Base-by-base conservation (phyloP, 2,797 vertebrate genomes). In the Chelon labrosus region DNA sequence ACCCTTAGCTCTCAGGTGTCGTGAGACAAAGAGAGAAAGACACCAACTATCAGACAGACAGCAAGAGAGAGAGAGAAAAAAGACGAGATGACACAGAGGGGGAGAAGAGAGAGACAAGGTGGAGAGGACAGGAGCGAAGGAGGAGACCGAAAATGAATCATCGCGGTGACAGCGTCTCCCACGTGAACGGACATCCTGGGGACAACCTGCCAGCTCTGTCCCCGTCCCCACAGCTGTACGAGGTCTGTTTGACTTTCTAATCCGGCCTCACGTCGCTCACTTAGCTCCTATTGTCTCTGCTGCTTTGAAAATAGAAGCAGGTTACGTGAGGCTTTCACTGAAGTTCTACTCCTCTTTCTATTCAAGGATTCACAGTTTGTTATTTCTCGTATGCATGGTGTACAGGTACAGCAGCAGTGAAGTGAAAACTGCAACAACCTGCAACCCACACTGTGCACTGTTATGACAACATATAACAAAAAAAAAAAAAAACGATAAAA, bases 1-100 rank as follows among this genome's bases (percentile, higher is more conserved):
- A 66, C 44, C 56, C 59, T 63, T 69, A 60, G 61, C 42, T 66
- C 37, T 63, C 50, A 63, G 47, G 64, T 68, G 72, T 75, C 42
- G 37, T 42, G 73, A 63, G 51, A 70, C 19, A 50, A 35, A 46
- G 31, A 62, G 10, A 68, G 22, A 52, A 50, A 61, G 51, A 65
- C 17, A 37, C 25, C 42, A 14, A 41, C 20, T 6, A 25, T 57
- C 42, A 39, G 39, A 22, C 38, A 60, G 68, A 57, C 7, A 35
- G 25, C 7, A 20, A 37, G 14, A 63, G 11, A 41, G 0, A 47
- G 14, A 5, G 22, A 22, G 22, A 22, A 3, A 22, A 16, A 35
- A 12, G 19, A 47, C 38, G 63, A 22, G 22, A 76, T 55, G 44
- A 12, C 57, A 65, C 46, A 8, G 38, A 47, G 2, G 27, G 49